Evolutionary conservation across 2,797 vertebrate genomes (phyloP).

Genomic region (Dicrostonyx torquatus): DNA sequence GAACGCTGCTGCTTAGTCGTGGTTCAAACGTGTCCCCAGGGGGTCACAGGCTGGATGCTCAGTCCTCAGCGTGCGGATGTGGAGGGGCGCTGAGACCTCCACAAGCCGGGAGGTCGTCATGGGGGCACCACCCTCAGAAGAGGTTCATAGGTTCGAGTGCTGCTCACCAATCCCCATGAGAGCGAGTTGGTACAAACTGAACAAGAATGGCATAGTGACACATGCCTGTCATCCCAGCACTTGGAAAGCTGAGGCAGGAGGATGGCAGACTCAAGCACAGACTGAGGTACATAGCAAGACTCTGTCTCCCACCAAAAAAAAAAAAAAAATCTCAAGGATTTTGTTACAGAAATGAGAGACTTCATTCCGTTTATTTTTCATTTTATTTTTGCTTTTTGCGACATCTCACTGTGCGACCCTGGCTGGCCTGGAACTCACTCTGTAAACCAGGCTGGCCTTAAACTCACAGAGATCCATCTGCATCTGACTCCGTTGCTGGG

Average conservation of each 20-base stretch:
- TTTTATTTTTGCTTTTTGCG: background rate
- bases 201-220: background rate
- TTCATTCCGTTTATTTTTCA: background rate
- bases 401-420: background rate
- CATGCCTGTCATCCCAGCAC: background rate
- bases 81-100: background rate
- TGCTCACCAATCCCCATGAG: background rate
- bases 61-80: background rate
- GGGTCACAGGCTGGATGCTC: background rate
- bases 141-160: background rate
- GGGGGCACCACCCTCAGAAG: background rate
- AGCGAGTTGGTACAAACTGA: background rate
- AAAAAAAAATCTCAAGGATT: background rate
- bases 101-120: no score
- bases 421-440: background rate
- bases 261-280: background rate
- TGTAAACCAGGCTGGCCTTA: background rate
- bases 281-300: background rate
- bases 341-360: background rate
- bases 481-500: background rate
- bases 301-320: background rate
- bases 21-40: background rate
- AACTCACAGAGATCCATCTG: background rate
- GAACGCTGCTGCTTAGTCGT: background rate
- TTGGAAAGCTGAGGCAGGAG: background rate